Evolutionary conservation across 1,140 invertebrate species (phyloP).

Genomic region (Drosophila asahinai): DNA sequence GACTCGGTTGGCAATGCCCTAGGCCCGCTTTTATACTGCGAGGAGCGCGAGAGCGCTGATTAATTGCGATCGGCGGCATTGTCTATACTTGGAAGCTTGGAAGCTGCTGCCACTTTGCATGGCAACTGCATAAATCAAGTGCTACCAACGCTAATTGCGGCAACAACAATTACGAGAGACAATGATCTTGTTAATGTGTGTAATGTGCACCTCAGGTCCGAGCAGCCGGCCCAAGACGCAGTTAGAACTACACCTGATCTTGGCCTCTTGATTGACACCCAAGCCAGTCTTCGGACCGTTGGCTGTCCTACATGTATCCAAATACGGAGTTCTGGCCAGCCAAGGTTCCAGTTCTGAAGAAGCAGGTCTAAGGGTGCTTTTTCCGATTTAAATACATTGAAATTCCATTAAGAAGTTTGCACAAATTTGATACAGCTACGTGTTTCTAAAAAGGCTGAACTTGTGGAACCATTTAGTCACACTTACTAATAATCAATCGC

Average conservation of each 20-base stretch:
- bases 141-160: conserved; percentile 64
- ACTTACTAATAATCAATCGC: neutral
- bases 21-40: conserved; percentile 60
- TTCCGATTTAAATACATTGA: neutral
- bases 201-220: conserved; percentile 24
- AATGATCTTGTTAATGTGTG: conserved; percentile 52
- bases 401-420: neutral
- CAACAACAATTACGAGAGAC: conserved; percentile 55
- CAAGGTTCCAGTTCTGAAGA: neutral
- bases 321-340: conserved; percentile 17
- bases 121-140: conserved; percentile 72
- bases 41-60: conserved; percentile 35
- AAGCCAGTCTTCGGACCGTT: conserved; percentile 6
- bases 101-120: conserved; percentile 59
- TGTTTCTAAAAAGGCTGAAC: too few relatives aligned
- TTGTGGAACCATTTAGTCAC: neutral
- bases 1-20: conserved; percentile 54
- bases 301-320: conserved; percentile 8
- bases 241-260: conserved; percentile 50
- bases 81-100: conserved; percentile 75
- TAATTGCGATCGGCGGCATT: conserved; percentile 55
- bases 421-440: neutral
- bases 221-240: conserved; percentile 53
- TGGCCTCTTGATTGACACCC: conserved; percentile 29
- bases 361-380: neutral